phyloP scores from a whole-genome alignment of 2,888 invertebrate genomes.

The Dastarcus helophoroides region DNA sequence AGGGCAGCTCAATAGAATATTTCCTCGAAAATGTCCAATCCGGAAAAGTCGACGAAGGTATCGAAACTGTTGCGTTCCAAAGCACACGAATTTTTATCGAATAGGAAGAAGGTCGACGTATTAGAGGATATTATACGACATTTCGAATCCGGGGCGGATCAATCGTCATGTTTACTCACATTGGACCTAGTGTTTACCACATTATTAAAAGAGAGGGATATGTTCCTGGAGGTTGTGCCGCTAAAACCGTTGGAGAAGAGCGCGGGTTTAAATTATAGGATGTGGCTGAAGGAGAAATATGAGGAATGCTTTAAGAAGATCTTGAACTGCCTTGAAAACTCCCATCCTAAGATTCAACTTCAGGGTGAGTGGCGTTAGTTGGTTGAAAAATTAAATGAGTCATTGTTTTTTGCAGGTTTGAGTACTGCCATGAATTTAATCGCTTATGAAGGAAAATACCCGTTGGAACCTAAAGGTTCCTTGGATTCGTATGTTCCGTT shows the following conservation, averaged over 20 bases:
- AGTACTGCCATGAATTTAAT: slow-evolving; percentile 63
- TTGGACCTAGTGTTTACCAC: slow-evolving; percentile 61
- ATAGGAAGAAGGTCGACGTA: slow-evolving; percentile 50
- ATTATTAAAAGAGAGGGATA: slow-evolving; percentile 52
- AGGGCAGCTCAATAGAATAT: no score
- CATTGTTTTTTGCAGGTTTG: slow-evolving; percentile 39
- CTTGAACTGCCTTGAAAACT: slow-evolving; percentile 42
- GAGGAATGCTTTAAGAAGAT: slow-evolving; percentile 50
- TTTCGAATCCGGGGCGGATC: slow-evolving; percentile 44
- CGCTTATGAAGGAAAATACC: slow-evolving; percentile 58
- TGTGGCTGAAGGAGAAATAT: slow-evolving; percentile 61
- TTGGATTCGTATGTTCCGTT: slow-evolving; percentile 50
- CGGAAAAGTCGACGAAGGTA: slow-evolving; percentile 40
- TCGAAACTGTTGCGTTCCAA: slow-evolving; percentile 54
- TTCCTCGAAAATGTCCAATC: slow-evolving; percentile 30
- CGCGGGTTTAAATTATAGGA: slow-evolving; percentile 50
- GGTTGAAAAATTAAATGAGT: not conserved
- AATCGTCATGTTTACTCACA: slow-evolving; percentile 50
- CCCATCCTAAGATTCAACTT: slow-evolving; percentile 29
- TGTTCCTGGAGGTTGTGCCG: slow-evolving; percentile 49
- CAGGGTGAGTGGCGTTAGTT: slow-evolving; percentile 25
- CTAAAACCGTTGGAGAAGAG: slow-evolving; percentile 45
- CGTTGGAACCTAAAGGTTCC: slow-evolving; percentile 42
- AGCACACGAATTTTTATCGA: slow-evolving; percentile 57
- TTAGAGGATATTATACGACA: slow-evolving; percentile 55